Percentiles rank a stretch among this genome's conserved stretches.
Conservation (phyloP, 2,113 vertebrate species). For the Alethe castanea region DNA sequence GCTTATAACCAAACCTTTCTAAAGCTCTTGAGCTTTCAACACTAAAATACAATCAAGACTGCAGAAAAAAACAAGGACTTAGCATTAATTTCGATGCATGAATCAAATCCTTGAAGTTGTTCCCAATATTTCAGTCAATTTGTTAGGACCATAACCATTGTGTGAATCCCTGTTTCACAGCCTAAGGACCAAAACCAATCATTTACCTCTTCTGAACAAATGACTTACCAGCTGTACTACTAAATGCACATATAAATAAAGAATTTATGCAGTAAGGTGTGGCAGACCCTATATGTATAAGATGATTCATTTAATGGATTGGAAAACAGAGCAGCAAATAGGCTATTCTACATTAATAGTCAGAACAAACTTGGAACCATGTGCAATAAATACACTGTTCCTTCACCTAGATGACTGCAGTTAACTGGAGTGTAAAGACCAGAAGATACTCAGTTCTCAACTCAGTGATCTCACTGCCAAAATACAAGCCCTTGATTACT, state of each 20-base stretch:
- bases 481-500: conserved; percentile 22
- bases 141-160: neutral
- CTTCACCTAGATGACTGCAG: conserved; percentile 39
- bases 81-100: neutral
- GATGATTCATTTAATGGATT: conserved; percentile 38
- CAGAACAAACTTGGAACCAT: neutral
- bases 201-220: conserved; percentile 76
- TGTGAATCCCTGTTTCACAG: conserved; percentile 70
- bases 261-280: conserved; percentile 80
- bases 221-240: conserved; percentile 69
- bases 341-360: conserved; percentile 22
- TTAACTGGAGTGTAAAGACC: conserved; percentile 35
- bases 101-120: conserved; percentile 31
- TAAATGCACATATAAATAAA: conserved; percentile 80
- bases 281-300: conserved; percentile 67
- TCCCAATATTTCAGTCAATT: conserved; percentile 17
- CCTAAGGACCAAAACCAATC: conserved; percentile 79
- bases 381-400: conserved; percentile 28
- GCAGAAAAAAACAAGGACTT: neutral
- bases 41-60: neutral
- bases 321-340: conserved; percentile 47
- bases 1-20: neutral
- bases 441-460: conserved; percentile 33
- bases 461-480: conserved; percentile 5
- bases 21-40: neutral